Evolutionary conservation across 2,113 vertebrate genomes (phyloP).

Genomic region (Esox niger): DNA sequence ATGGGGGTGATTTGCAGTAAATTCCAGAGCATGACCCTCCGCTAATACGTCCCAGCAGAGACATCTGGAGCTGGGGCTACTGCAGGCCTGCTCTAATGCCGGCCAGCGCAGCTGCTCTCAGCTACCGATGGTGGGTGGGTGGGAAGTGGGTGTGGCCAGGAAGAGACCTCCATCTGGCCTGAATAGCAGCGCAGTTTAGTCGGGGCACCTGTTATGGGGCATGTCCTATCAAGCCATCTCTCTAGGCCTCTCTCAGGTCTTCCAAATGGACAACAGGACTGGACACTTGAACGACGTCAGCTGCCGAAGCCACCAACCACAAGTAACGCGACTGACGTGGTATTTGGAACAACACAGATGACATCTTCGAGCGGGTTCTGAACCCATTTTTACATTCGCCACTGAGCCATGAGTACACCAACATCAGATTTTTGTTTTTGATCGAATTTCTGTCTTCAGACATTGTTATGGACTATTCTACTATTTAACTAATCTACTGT

Average conservation of each 20-base stretch:
- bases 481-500: too few species aligned
- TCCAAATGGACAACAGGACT: neutral
- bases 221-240: neutral
- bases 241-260: neutral
- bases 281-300: too few species aligned
- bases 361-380: too few species aligned
- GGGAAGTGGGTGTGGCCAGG: neutral
- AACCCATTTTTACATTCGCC: too few species aligned
- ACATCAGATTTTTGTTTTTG: too few species aligned
- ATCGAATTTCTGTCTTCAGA: too few species aligned
- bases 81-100: neutral
- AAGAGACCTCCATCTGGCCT: neutral
- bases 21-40: slow-evolving; percentile 28
- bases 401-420: too few species aligned
- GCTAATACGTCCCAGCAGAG: slow-evolving; percentile 23
- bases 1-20: slow-evolving; percentile 21
- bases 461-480: too few species aligned
- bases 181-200: neutral
- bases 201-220: slow-evolving; percentile 16
- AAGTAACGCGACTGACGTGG: neutral
- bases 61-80: slow-evolving; percentile 12
- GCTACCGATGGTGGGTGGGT: slow-evolving; percentile 6
- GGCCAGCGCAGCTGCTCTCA: slow-evolving; percentile 4
- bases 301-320: neutral
- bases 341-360: neutral